Conservation (phyloP, 2,797 vertebrate genomes). For the Micropoecilia bifurca region DNA sequence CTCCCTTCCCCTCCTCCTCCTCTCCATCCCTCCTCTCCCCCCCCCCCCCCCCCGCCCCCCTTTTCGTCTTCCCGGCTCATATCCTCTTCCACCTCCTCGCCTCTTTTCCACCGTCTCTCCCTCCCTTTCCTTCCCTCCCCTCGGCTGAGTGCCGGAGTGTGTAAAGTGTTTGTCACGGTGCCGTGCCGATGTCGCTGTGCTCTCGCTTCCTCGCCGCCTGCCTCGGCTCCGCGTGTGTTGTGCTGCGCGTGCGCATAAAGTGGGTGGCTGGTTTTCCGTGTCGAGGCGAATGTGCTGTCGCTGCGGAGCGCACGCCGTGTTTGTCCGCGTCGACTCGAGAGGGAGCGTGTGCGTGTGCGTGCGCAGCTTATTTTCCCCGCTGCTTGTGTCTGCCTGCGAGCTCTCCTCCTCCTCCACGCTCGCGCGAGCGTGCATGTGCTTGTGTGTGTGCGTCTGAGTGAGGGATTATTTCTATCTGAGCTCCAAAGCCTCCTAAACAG, state of each 20-base stretch:
- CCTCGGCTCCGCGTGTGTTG: slow-evolving; percentile 25
- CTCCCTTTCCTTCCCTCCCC: slow-evolving; percentile 56
- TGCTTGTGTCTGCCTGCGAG: slow-evolving; percentile 21
- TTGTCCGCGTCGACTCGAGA: slow-evolving; percentile 46
- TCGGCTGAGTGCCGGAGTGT: slow-evolving; percentile 76
- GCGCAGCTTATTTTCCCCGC: slow-evolving; percentile 3
- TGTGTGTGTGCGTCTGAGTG: slow-evolving; percentile 73
- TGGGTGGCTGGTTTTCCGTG: slow-evolving; percentile 65
- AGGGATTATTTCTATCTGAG: slow-evolving; percentile 83
- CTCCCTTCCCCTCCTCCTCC: slow-evolving; percentile 49
- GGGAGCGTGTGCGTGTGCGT: slow-evolving; percentile 18
- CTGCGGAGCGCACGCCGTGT: slow-evolving; percentile 48
- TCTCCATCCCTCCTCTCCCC: slow-evolving; percentile 32
- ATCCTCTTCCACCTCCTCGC: slow-evolving; percentile 58
- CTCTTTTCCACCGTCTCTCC: slow-evolving; percentile 37
- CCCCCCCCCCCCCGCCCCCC: slow-evolving; percentile 25
- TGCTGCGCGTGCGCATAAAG: slow-evolving; percentile 45
- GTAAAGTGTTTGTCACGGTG: slow-evolving; percentile 82
- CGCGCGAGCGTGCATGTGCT: slow-evolving; percentile 39
- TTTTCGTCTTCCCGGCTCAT: slow-evolving; percentile 54
- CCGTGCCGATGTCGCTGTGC: slow-evolving; percentile 76
- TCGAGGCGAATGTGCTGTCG: slow-evolving; percentile 68
- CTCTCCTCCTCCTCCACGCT: slow-evolving; percentile 13
- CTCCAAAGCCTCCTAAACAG: slow-evolving; percentile 82
- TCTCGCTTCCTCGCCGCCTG: slow-evolving; percentile 62